Evolutionary conservation across 2,888 invertebrate genomes (phyloP).

Genomic region (Orthosia cruda): DNA sequence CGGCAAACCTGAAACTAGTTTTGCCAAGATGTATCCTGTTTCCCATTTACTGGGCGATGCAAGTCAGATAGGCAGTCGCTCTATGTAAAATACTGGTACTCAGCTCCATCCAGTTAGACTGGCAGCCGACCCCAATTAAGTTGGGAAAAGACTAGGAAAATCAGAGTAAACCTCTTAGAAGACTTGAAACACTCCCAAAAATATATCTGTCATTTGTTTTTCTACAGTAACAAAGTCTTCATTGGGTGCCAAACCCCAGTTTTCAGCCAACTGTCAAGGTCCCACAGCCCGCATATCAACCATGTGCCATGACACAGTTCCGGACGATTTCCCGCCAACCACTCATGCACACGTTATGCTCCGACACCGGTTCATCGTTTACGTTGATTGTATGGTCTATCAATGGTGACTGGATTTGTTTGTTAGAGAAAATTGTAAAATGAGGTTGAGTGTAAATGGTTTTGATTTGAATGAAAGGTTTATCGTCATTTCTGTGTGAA

Average conservation of each 20-base stretch:
- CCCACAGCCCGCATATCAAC: constrained; percentile 64
- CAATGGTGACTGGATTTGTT: constrained; percentile 28
- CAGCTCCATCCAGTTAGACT: too few relatives aligned
- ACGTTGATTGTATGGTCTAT: constrained; percentile 50
- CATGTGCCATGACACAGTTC: constrained; percentile 78
- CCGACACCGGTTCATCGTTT: constrained; percentile 46
- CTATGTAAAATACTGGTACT: too few relatives aligned
- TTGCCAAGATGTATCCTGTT: too few relatives aligned
- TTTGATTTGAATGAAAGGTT: constrained; percentile 8
- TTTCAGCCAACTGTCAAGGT: constrained; percentile 58
- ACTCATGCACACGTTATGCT: constrained; percentile 45
- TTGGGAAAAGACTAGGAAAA: too few relatives aligned
- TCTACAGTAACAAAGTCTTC: too few relatives aligned
- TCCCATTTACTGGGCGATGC: too few relatives aligned
- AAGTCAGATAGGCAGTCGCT: too few relatives aligned
- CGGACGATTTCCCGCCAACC: constrained; percentile 64
- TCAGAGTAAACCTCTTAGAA: too few relatives aligned
- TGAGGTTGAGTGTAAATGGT: not conserved
- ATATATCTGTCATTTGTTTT: too few relatives aligned
- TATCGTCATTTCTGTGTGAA: not conserved
- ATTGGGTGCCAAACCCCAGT: not conserved
- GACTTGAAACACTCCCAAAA: too few relatives aligned
- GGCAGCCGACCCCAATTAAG: too few relatives aligned
- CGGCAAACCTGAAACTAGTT: too few relatives aligned
- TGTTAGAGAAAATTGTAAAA: constrained; percentile 22